A percentile compares a stretch with the other conserved stretches of the same genome.
Evolutionary conservation across 2,797 vertebrate genomes (phyloP).

Genomic region (Catostomus latipinnis): DNA sequence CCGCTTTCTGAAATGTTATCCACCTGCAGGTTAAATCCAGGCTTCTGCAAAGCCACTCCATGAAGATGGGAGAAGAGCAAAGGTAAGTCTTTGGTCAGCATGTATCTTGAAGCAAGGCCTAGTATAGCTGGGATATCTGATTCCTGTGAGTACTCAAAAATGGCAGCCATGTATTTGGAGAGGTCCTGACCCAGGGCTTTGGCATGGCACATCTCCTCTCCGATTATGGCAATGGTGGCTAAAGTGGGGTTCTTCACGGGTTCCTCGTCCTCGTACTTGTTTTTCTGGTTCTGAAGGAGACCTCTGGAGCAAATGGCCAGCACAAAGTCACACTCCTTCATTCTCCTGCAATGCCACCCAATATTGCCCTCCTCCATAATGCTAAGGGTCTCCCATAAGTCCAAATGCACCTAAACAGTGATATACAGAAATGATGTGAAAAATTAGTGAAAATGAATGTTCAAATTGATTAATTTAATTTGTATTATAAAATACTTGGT

Average conservation of each 20-base stretch:
- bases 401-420: constrained; percentile 76
- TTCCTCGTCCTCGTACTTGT: constrained; percentile 23
- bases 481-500: no score
- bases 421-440: background rate
- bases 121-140: constrained; percentile 74
- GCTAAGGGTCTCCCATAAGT: constrained; percentile 79
- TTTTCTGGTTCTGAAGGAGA: constrained; percentile 58
- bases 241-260: constrained; percentile 44
- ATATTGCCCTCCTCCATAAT: constrained; percentile 74
- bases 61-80: constrained; percentile 82
- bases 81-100: constrained; percentile 71
- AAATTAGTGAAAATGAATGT: background rate
- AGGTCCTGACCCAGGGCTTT: constrained; percentile 71
- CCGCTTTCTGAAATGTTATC: constrained; percentile 74
- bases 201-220: constrained; percentile 74
- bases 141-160: constrained; percentile 77
- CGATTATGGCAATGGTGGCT: constrained; percentile 67
- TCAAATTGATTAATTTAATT: no score
- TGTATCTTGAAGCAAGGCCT: constrained; percentile 74
- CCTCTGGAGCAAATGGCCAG: constrained; percentile 79
- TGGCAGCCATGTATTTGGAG: constrained; percentile 79
- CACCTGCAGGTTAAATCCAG: constrained; percentile 73
- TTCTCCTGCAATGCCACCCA: constrained; percentile 74
- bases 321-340: constrained; percentile 78
- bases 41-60: constrained; percentile 73